phyloP scores from a whole-genome alignment of 2,888 invertebrate genomes.

The Trichogramma dendrolimi region DNA sequence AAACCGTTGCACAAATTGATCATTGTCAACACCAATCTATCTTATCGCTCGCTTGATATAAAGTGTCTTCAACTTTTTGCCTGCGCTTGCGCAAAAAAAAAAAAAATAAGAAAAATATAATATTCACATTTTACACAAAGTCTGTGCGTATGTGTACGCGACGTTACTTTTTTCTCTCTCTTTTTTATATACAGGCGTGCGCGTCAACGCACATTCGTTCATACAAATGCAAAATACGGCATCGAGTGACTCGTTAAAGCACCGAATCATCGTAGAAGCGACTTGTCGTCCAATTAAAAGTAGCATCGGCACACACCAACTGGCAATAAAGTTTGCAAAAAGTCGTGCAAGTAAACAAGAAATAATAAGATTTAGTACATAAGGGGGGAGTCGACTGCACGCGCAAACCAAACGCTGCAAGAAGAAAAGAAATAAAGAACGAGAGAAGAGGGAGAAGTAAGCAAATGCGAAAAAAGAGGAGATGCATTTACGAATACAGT shows the following conservation, averaged over 20 bases:
- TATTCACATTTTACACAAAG: too few species aligned
- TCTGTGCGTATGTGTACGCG: too few species aligned
- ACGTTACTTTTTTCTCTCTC: background rate
- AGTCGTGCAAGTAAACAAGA: slow-evolving; percentile 34
- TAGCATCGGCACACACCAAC: slow-evolving; percentile 15
- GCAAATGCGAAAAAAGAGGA: slow-evolving; percentile 27
- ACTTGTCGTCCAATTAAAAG: slow-evolving; percentile 45
- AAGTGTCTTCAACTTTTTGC: slow-evolving; percentile 2
- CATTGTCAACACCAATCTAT: slow-evolving; percentile 22
- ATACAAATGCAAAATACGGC: slow-evolving; percentile 1
- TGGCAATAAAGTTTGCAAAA: slow-evolving; percentile 21
- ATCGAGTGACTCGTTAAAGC: slow-evolving; percentile 34
- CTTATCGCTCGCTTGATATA: slow-evolving; percentile 19
- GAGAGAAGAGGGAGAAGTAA: slow-evolving; percentile 32
- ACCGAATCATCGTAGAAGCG: slow-evolving; percentile 40
- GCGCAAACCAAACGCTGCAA: slow-evolving; percentile 5
- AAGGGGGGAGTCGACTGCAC: slow-evolving; percentile 5
- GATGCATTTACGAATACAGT: slow-evolving; percentile 44
- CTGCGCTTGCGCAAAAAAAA: too few species aligned
- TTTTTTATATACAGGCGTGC: background rate
- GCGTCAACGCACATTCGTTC: too few species aligned
- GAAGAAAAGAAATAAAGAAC: slow-evolving; percentile 21
- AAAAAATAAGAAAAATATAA: too few species aligned
- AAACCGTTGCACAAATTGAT: slow-evolving; percentile 20
- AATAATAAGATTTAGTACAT: slow-evolving; percentile 34